Percentiles rank a stretch among this genome's conserved stretches.
Evolutionary conservation across 1,140 invertebrate genomes (phyloP).

Genomic region (Pogonognathellus flavescens): DNA sequence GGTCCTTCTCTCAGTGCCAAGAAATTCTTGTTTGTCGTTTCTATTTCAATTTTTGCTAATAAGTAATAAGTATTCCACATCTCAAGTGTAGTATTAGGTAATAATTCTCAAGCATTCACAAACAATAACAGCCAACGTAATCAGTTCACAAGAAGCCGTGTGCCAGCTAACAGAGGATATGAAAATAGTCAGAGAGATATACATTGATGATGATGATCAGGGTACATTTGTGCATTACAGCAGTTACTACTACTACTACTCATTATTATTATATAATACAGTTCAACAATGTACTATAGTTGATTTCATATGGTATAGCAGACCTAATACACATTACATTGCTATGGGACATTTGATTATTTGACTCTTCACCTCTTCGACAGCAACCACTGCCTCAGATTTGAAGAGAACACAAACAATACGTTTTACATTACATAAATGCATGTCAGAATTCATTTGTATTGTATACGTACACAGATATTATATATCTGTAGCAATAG

Average conservation of each 20-base stretch:
- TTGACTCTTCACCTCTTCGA: conserved; percentile 11
- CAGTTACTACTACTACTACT: too few relatives aligned
- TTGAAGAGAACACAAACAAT: too few relatives aligned
- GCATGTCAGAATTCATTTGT: too few relatives aligned
- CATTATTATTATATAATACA: background rate
- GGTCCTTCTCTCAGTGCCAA: conserved; percentile 25
- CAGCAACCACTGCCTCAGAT: too few relatives aligned
- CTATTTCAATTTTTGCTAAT: conserved; percentile 21
- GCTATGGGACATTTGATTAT: conserved; percentile 21
- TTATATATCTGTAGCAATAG: too few relatives aligned
- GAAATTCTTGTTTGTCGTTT: conserved; percentile 44
- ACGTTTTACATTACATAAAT: too few relatives aligned
- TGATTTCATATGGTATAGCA: background rate
- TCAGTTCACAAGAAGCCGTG: background rate
- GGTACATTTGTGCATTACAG: background rate
- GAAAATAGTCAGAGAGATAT: too few relatives aligned
- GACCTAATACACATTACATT: background rate
- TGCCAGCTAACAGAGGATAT: too few relatives aligned
- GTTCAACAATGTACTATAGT: background rate
- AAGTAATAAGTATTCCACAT: background rate
- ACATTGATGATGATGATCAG: too few relatives aligned
- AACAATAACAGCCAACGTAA: background rate
- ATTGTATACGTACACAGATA: too few relatives aligned
- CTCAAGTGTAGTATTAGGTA: conserved; percentile 30
- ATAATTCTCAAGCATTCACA: background rate